Evolutionary conservation across 2,888 invertebrate genomes (phyloP), one percentile per base, ranked within the genome.

Genomic region (Watsonalla cultraria): DNA sequence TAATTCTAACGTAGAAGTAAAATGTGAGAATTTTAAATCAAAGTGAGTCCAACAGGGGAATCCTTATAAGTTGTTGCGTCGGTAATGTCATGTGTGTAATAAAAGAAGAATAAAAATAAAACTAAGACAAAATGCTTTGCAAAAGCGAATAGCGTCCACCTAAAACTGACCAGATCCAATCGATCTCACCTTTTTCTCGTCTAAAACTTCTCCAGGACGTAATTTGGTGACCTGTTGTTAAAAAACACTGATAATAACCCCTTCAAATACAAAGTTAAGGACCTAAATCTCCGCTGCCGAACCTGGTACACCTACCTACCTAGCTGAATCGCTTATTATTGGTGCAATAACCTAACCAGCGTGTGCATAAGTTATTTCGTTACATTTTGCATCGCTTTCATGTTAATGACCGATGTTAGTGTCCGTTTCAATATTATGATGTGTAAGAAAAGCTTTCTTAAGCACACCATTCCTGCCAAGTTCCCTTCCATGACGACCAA

Each of bases 171-270:
- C 86, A 87, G 88, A 86, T 80, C 86, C 87, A 86, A 81, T 82
- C 79, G 80, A 83, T 88, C 90, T 96, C 96, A 97, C 97, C 97
- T 96, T 96, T 93, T 95, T 96, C 88, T 97, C 97, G 92, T 96
- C 96, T 92, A 96, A 90, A 89, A 97, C 95, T 94, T 97, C 97
- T 89, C 97, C 97, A 76, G 97, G 97, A 79, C 97, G 96, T 91
- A 97, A 96, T 94, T 96, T 96, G 91, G 94, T 96, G 92, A 95
- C 95, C 96, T 91, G 91, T 88, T 86, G 80, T 87, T 84, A 86
- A 84, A 90, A 87, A 89, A 90, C 60, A 87, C 72, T 80, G 83
- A 88, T 86, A 85, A 86, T 86, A 81, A 74, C 80, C 82, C 83
- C 78, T 72, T 73, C 65, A 67, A 60, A 61, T 62, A 70, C 65